A percentile compares a stretch with the other conserved stretches of the same genome.
Evolutionary conservation across 2,888 invertebrate genomes (phyloP).

Genomic region (Amblyteles armatorius): DNA sequence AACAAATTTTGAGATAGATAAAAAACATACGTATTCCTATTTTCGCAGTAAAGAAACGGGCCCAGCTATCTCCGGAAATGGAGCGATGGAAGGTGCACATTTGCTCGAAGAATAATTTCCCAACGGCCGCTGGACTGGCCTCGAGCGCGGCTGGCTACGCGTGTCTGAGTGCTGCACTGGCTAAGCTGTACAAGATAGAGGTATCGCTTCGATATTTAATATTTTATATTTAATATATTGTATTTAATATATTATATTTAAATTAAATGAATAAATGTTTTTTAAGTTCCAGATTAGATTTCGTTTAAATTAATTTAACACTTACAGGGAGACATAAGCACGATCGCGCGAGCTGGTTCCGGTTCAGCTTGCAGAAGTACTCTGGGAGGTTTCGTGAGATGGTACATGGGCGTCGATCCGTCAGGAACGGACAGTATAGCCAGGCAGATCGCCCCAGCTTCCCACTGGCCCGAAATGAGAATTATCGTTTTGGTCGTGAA

Average conservation of each 20-base stretch:
- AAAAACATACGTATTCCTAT: slow-evolving; percentile 62
- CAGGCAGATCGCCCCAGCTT: slow-evolving; percentile 89
- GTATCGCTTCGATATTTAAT: slow-evolving; percentile 78
- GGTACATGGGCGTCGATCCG: slow-evolving; percentile 90
- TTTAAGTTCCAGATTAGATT: neutral
- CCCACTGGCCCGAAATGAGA: slow-evolving; percentile 96
- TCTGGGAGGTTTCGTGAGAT: slow-evolving; percentile 97
- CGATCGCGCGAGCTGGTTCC: slow-evolving; percentile 94
- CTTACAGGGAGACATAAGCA: slow-evolving; percentile 89
- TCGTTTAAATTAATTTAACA: slow-evolving; percentile 9
- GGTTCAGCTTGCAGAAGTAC: slow-evolving; percentile 99
- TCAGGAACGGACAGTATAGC: slow-evolving; percentile 92
- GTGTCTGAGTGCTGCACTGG: slow-evolving; percentile 90
- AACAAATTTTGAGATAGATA: slow-evolving; percentile 11
- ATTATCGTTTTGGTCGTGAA: slow-evolving; percentile 94
- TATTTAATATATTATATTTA: no score
- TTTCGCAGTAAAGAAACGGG: slow-evolving; percentile 85
- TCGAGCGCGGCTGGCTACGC: slow-evolving; percentile 99
- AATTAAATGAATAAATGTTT: neutral
- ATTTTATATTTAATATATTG: no score
- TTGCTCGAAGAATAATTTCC: slow-evolving; percentile 98
- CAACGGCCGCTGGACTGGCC: slow-evolving; percentile 98
- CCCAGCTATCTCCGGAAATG: slow-evolving; percentile 82
- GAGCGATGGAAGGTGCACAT: slow-evolving; percentile 91
- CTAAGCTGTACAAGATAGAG: slow-evolving; percentile 90